Percentiles rank a stretch among this genome's conserved stretches.
Evolutionary conservation across 2,797 vertebrate genomes (phyloP).

Genomic region (Scyliorhinus canicula): DNA sequence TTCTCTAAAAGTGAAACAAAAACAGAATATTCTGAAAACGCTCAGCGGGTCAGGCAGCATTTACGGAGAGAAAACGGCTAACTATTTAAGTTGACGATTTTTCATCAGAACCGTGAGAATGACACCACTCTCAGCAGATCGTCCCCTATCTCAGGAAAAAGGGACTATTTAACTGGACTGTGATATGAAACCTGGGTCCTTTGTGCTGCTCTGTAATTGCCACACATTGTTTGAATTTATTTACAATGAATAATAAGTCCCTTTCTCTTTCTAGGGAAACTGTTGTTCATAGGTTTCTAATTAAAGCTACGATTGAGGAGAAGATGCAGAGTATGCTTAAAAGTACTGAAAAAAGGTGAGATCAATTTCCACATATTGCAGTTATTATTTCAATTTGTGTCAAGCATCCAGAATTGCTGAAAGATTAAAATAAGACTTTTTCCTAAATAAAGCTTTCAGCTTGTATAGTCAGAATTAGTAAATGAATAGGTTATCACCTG

Average conservation of each 20-base stretch:
- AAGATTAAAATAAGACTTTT: not conserved
- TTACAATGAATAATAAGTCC: not conserved
- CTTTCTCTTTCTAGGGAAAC: conserved; percentile 65
- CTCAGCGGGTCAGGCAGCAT: not conserved
- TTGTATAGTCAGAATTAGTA: not conserved
- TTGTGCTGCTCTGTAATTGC: not conserved
- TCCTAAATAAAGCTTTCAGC: not conserved
- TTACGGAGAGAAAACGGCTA: not conserved
- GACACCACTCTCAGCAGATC: not conserved
- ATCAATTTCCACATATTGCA: not conserved
- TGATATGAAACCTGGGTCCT: not conserved
- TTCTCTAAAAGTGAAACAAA: not conserved
- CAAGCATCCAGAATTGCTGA: not conserved
- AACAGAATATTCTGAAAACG: not conserved
- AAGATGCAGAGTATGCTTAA: conserved; percentile 96
- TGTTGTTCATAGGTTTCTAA: conserved; percentile 92
- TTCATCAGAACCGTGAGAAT: not conserved
- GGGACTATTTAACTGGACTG: not conserved
- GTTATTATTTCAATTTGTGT: not conserved
- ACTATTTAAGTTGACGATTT: not conserved
- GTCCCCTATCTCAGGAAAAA: not conserved
- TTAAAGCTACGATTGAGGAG: conserved; percentile 97
- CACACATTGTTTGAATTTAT: not conserved
- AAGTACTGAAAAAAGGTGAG: conserved; percentile 84
- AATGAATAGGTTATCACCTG: not conserved